A percentile compares a stretch with the other conserved stretches of the same genome.
Evolutionary conservation across 2,113 vertebrate species (phyloP).

Genomic region (Rhinolophus ferrumequinum): DNA sequence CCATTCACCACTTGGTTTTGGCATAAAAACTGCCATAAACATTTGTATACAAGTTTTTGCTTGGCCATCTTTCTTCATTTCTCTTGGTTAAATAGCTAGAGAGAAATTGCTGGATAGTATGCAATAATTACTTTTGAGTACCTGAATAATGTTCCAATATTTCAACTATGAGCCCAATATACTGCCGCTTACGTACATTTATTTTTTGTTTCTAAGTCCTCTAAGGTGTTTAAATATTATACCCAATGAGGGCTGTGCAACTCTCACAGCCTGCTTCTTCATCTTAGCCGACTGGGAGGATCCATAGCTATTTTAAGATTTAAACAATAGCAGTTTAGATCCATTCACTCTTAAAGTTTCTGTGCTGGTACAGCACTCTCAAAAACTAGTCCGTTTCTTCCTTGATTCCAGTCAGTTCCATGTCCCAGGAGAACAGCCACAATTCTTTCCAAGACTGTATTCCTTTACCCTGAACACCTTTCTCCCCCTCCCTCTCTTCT

Average conservation of each 20-base stretch:
- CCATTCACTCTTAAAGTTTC: not conserved
- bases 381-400: not conserved
- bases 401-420: not conserved
- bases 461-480: not conserved
- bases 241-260: not conserved
- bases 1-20: not conserved
- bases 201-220: not conserved
- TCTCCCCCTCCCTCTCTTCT: not conserved
- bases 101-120: not conserved
- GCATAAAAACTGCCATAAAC: not conserved
- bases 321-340: not conserved
- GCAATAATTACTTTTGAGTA: constrained; percentile 23
- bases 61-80: not conserved
- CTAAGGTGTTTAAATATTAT: not conserved
- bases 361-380: not conserved
- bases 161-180: constrained; percentile 10
- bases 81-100: not conserved
- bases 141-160: not conserved
- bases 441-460: not conserved
- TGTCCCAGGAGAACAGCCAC: not conserved
- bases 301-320: not conserved
- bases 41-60: not conserved
- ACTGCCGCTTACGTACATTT: not conserved
- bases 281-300: not conserved
- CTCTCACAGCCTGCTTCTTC: not conserved